A percentile compares a stretch with the other conserved stretches of the same genome.
These are phyloP conservation scores for Blastobasis adustella DNA, from an alignment of 2,888 invertebrate species.

Conservation along the genomic window DNA sequence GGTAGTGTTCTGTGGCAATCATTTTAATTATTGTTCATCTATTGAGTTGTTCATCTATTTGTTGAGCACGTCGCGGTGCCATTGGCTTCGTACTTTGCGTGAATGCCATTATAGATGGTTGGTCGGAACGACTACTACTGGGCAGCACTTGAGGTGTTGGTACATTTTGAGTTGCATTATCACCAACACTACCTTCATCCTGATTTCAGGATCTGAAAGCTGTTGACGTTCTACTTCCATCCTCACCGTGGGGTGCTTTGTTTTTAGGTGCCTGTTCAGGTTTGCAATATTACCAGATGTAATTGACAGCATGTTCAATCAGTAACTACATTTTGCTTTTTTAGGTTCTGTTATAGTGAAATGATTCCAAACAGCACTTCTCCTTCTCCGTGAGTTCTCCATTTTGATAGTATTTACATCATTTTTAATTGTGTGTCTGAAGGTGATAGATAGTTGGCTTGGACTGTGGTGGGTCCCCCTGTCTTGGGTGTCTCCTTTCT, in stretches of 20 bases:
- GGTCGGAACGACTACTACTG: neutral
- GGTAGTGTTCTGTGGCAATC: slow-evolving; percentile 8
- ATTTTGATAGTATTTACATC: too few species aligned
- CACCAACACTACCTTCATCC: neutral
- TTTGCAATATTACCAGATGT: slow-evolving; percentile 7
- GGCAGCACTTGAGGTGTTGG: neutral
- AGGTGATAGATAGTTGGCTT: too few species aligned
- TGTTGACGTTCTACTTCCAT: neutral
- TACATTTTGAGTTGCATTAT: neutral
- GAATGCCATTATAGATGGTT: neutral
- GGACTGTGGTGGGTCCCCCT: too few species aligned
- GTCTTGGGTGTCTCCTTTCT: too few species aligned
- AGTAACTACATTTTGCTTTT: slow-evolving; percentile 7
- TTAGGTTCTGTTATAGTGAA: slow-evolving; percentile 3
- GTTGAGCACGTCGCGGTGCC: neutral
- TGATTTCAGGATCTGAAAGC: neutral
- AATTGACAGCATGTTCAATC: neutral
- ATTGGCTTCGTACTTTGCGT: slow-evolving; percentile 1
- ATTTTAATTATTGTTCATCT: slow-evolving; percentile 5
- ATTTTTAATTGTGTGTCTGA: too few species aligned
- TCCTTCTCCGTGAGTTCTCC: slow-evolving; percentile 1
- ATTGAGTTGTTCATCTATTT: slow-evolving; percentile 7
- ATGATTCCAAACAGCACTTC: slow-evolving; percentile 8
- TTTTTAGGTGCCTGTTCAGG: slow-evolving; percentile 9
- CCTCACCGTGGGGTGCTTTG: slow-evolving; percentile 4